Evolutionary conservation across 1,140 invertebrate genomes (phyloP), one percentile per base, ranked within the genome.

Genomic region (Wiebesia pumilae): DNA sequence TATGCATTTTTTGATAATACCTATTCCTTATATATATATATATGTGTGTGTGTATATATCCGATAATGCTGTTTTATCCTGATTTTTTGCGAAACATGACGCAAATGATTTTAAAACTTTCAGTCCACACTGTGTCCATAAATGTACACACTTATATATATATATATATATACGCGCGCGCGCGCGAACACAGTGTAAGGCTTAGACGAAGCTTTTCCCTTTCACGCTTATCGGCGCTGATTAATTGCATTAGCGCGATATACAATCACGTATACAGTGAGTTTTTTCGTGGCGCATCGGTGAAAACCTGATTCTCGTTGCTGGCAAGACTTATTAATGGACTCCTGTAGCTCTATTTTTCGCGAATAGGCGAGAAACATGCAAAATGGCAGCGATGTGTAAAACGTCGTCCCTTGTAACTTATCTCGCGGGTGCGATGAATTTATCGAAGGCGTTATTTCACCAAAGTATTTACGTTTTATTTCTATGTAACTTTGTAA

Each of bases 301-400:
- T 35, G 9, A 81, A 40, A 81, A 81, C 35, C 24, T 65, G 58
- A 81, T 40, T 65, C 35, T 65, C n/a, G n/a, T 3, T 2, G n/a
- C 30, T 12, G 12, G 33, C 19, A 16, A 69, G n/a, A n/a, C 19
- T 24, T 80, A 81, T 65, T 40, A 81, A 81, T 81, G n/a, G 58
- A 81, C 58, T 81, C 38, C 12, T 38, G 16, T 6, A 58, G 35
- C 80, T 81, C 35, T 62, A 81, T 47, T 81, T 81, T 65, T 40
- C 6, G 51, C 51, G 43, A 78, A 78, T 51, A 47, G 51, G 51
- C 51, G 51, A 54, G 51, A 54, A 54, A 54, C 19, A 19, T 19
- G 16, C 47, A 3, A 78, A 78, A 78, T 33, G 47, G 27, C 47
- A 33, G 43, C 75, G 9, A 54, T 33, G n/a, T 67, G 27, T 67